Percentiles rank a stretch among this genome's conserved stretches.
Conservation (phyloP, 2,797 vertebrate genomes). For the Carapus acus region DNA sequence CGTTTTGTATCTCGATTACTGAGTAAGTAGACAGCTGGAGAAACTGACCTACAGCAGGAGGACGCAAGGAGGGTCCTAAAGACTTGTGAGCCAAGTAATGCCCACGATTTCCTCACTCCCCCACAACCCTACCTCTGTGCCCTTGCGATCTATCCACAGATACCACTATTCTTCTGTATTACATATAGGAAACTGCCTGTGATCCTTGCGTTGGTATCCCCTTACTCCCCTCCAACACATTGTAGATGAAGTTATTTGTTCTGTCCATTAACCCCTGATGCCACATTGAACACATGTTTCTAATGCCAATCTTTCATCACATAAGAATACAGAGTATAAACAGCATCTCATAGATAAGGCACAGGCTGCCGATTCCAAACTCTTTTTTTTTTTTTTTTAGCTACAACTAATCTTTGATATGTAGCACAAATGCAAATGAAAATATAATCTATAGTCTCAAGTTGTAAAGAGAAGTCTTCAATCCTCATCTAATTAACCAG, state of each 20-base stretch:
- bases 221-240: not conserved
- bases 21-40: slow-evolving; percentile 38
- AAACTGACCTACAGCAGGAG: slow-evolving; percentile 36
- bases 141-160: slow-evolving; percentile 8
- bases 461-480: too few relatives aligned
- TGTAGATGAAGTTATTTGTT: slow-evolving; percentile 10
- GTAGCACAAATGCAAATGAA: too few relatives aligned
- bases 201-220: not conserved
- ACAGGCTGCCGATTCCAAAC: too few relatives aligned
- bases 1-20: slow-evolving; percentile 53
- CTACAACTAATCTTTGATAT: too few relatives aligned
- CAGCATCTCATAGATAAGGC: too few relatives aligned
- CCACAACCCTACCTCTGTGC: slow-evolving; percentile 7
- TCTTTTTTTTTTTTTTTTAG: too few relatives aligned
- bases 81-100: slow-evolving; percentile 30
- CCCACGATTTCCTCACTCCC: slow-evolving; percentile 33
- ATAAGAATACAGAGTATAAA: too few relatives aligned
- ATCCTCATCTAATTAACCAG: too few relatives aligned
- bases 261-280: not conserved
- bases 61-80: slow-evolving; percentile 22
- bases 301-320: too few relatives aligned
- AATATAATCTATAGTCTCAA: too few relatives aligned
- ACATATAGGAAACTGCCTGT: not conserved
- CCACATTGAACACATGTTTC: not conserved
- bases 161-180: slow-evolving; percentile 3